Conservation (phyloP, 1,140 invertebrate species). For the Philopotamus ludificatus region DNA sequence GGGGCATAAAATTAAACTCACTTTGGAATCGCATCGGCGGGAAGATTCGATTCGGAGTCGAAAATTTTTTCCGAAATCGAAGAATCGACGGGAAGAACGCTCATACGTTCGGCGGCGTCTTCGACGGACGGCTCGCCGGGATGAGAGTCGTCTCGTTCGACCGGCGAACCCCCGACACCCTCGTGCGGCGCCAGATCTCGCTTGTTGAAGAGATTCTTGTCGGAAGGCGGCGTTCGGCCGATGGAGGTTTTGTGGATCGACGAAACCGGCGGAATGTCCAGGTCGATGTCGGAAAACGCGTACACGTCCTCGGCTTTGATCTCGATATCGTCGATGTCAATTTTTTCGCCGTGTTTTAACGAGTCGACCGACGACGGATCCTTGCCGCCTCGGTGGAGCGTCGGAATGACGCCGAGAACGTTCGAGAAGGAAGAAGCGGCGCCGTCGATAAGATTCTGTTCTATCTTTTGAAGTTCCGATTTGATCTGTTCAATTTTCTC, state of each 20-base stretch:
- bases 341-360: slow-evolving; percentile 44
- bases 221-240: slow-evolving; percentile 29
- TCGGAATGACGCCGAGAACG: slow-evolving; percentile 18
- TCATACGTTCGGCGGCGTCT: no score
- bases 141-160: no score
- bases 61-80: no score
- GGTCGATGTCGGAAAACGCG: slow-evolving; percentile 55
- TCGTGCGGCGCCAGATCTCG: slow-evolving; percentile 26
- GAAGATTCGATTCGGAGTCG: not conserved
- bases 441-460: slow-evolving; percentile 49
- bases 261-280: slow-evolving; percentile 51
- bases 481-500: slow-evolving; percentile 52
- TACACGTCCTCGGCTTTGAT: slow-evolving; percentile 55
- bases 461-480: slow-evolving; percentile 50
- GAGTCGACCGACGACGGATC: slow-evolving; percentile 28
- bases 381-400: slow-evolving; percentile 25
- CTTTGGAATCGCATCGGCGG: not conserved
- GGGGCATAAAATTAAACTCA: no score
- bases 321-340: slow-evolving; percentile 56
- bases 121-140: slow-evolving; percentile 14
- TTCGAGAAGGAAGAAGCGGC: slow-evolving; percentile 1
- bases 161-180: no score
- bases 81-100: no score
- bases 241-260: slow-evolving; percentile 46
- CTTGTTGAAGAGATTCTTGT: slow-evolving; percentile 40